These are phyloP conservation scores for Apantesis nais DNA, from an alignment of 2,888 invertebrate species.

Conservation along the genomic window DNA sequence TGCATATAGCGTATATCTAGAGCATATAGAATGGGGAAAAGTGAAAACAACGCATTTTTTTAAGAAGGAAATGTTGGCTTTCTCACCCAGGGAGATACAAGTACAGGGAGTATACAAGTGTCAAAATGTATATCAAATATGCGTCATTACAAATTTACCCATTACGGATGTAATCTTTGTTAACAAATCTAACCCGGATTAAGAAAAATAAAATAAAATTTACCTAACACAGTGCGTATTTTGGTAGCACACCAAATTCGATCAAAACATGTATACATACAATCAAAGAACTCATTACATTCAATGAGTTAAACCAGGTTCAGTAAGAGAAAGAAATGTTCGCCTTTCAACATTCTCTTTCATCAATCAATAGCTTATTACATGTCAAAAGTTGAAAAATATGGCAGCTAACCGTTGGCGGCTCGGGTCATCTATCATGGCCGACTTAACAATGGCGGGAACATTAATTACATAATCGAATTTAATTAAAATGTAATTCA, in stretches of 20 bases:
- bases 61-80: no score
- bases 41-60: no score
- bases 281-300: constrained; percentile 43
- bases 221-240: constrained; percentile 28
- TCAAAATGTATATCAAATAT: no score
- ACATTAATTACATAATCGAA: constrained; percentile 53
- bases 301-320: constrained; percentile 52
- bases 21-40: no score
- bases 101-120: no score
- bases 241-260: constrained; percentile 38
- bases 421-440: constrained; percentile 47
- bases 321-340: constrained; percentile 66
- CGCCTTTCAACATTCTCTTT: constrained; percentile 63
- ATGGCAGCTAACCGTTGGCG: constrained; percentile 64
- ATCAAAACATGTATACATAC: constrained; percentile 32
- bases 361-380: constrained; percentile 70
- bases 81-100: no score
- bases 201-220: no score
- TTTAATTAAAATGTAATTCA: constrained; percentile 71
- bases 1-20: no score
- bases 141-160: no score
- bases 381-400: constrained; percentile 68
- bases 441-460: constrained; percentile 41
- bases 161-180: no score
- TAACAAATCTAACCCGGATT: no score